phyloP scores from a whole-genome alignment of 2,888 invertebrate species.

The Drosophila prolongata region DNA sequence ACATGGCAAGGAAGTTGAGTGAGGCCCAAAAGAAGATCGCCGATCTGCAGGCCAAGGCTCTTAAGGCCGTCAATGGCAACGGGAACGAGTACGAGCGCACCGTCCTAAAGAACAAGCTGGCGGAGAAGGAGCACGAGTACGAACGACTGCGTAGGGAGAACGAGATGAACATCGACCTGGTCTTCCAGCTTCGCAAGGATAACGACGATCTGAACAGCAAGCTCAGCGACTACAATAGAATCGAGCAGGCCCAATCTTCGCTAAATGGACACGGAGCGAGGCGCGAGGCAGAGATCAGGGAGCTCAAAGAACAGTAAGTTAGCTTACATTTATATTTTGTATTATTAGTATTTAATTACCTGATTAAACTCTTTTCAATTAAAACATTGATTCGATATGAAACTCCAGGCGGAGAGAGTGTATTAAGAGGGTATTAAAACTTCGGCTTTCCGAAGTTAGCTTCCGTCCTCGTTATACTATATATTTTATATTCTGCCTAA shows the following conservation, averaged over 20 bases:
- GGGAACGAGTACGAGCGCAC: conserved; percentile 87
- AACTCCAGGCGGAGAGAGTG: too few relatives aligned
- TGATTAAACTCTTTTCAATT: too few relatives aligned
- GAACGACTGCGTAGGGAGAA: conserved; percentile 89
- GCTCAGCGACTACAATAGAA: conserved; percentile 93
- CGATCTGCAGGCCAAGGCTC: conserved; percentile 80
- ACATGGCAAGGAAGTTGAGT: conserved; percentile 76
- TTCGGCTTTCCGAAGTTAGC: too few relatives aligned
- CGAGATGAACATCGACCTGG: conserved; percentile 89
- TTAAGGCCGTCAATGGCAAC: conserved; percentile 66
- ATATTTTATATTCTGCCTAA: too few relatives aligned
- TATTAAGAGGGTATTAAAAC: too few relatives aligned
- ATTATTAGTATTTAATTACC: too few relatives aligned
- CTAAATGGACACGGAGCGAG: conserved; percentile 91
- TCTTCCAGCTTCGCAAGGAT: conserved; percentile 90
- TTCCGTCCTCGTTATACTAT: too few relatives aligned
- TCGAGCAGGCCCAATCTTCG: conserved; percentile 92
- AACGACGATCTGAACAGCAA: conserved; percentile 92
- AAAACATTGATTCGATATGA: too few relatives aligned
- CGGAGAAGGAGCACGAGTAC: conserved; percentile 91
- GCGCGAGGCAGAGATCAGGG: conserved; percentile 90
- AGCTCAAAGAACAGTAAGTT: conserved; percentile 87
- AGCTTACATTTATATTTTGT: neutral
- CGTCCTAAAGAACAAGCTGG: conserved; percentile 88
- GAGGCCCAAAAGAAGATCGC: conserved; percentile 80